These are phyloP conservation scores for Patella vulgata DNA, from an alignment of 1,140 invertebrate species.

Conservation along the genomic window DNA sequence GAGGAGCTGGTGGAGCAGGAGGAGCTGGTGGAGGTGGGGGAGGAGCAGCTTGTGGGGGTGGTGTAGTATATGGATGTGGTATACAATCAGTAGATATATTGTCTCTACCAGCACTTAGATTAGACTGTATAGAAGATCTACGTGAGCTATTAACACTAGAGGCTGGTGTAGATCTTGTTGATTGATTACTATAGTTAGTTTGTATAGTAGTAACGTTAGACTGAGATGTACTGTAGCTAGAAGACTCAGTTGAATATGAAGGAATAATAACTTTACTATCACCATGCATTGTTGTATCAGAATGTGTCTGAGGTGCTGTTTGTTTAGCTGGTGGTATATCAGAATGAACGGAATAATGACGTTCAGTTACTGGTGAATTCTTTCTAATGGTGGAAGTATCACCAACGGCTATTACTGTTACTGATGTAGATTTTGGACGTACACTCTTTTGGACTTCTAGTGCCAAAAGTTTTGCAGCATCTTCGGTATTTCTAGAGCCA, in stretches of 20 bases:
- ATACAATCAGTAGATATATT: not conserved
- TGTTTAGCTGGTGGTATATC: slow-evolving; percentile 36
- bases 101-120: slow-evolving; percentile 18
- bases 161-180: too few relatives aligned
- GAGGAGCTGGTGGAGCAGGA: slow-evolving; percentile 28
- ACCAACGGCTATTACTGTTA: slow-evolving; percentile 52
- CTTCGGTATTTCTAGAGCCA: slow-evolving; percentile 3
- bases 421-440: slow-evolving; percentile 16
- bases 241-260: slow-evolving; percentile 16
- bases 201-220: slow-evolving; percentile 10
- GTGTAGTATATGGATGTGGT: slow-evolving; percentile 16
- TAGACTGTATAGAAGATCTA: slow-evolving; percentile 29
- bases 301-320: not conserved
- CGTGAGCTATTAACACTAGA: slow-evolving; percentile 31
- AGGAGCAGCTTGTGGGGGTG: slow-evolving; percentile 30
- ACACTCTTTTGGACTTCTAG: not conserved
- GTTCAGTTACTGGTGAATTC: slow-evolving; percentile 18
- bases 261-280: slow-evolving; percentile 28
- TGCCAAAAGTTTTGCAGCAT: not conserved
- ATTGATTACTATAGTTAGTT: too few relatives aligned
- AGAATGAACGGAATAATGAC: slow-evolving; percentile 37
- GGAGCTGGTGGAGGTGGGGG: slow-evolving; percentile 22
- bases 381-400: slow-evolving; percentile 19
- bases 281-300: slow-evolving; percentile 11
- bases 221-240: slow-evolving; percentile 24